phyloP scores from a whole-genome alignment of 2,888 invertebrate species.

The Erannis defoliaria region DNA sequence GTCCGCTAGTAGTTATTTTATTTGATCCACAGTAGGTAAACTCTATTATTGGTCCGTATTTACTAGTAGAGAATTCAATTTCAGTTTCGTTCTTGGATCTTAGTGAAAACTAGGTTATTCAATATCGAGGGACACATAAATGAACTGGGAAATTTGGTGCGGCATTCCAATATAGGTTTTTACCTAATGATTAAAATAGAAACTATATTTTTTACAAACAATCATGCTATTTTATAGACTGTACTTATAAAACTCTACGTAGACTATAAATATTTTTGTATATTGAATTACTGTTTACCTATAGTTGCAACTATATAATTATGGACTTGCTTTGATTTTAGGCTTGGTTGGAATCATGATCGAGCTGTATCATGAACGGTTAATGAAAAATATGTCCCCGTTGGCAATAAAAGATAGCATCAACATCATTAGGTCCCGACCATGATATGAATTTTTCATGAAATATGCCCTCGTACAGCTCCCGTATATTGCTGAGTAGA shows the following conservation, averaged over 20 bases:
- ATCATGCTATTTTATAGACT: neutral
- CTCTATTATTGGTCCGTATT: slow-evolving; percentile 81
- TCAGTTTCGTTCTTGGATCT: slow-evolving; percentile 70
- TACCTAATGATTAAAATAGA: slow-evolving; percentile 24
- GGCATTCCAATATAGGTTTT: slow-evolving; percentile 34
- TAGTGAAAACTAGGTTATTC: slow-evolving; percentile 74
- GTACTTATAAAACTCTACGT: too few relatives aligned
- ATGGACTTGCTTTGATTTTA: slow-evolving; percentile 28
- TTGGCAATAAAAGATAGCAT: slow-evolving; percentile 80
- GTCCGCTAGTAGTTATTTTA: slow-evolving; percentile 74
- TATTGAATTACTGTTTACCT: too few relatives aligned
- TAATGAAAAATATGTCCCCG: slow-evolving; percentile 79
- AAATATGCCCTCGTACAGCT: slow-evolving; percentile 74
- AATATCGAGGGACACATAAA: slow-evolving; percentile 66
- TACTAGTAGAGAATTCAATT: slow-evolving; percentile 81
- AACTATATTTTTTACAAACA: neutral
- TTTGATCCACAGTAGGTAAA: slow-evolving; percentile 80
- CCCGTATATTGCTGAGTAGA: slow-evolving; percentile 66
- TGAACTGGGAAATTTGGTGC: slow-evolving; percentile 43
- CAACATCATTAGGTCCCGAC: slow-evolving; percentile 79
- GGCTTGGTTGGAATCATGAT: slow-evolving; percentile 45
- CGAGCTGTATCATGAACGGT: slow-evolving; percentile 70
- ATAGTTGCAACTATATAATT: neutral
- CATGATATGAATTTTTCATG: slow-evolving; percentile 84
- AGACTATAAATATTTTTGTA: too few relatives aligned